These are phyloP conservation scores for Otolemur crassicaudatus DNA, from an alignment of 2,797 vertebrate species.

Conservation along the genomic window DNA sequence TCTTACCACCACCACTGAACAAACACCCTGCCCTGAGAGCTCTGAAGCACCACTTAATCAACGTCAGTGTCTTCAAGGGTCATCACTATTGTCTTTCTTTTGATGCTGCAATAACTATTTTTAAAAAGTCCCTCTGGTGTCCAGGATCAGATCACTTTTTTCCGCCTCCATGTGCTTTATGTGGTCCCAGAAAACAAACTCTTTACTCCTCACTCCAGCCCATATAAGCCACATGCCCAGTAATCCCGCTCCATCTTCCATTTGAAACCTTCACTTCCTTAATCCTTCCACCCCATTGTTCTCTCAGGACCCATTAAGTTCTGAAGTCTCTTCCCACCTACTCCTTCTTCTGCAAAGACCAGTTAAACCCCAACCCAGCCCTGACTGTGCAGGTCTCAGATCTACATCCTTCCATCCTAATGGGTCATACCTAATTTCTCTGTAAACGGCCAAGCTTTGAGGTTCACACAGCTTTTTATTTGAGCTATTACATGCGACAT, in stretches of 20 bases:
- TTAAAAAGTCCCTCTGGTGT: background rate
- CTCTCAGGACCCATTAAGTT: background rate
- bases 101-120: too few species aligned
- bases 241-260: background rate
- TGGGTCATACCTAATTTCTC: background rate
- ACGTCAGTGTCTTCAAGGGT: background rate
- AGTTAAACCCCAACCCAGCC: background rate
- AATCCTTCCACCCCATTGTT: background rate
- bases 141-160: background rate
- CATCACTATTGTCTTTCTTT: background rate
- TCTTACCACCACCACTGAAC: background rate
- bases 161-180: background rate
- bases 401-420: rapidly evolving
- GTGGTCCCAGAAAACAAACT: background rate
- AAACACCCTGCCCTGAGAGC: background rate
- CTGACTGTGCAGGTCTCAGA: background rate
- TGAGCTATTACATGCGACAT: background rate
- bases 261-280: background rate
- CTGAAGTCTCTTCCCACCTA: background rate
- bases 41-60: background rate
- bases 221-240: background rate
- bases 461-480: background rate
- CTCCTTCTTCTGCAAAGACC: background rate
- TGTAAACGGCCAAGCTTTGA: background rate
- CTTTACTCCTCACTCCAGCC: background rate